Evolutionary conservation across 2,888 invertebrate genomes (phyloP), one percentile per base, ranked within the genome.

Genomic region (Caenorhabditis parvicauda): DNA sequence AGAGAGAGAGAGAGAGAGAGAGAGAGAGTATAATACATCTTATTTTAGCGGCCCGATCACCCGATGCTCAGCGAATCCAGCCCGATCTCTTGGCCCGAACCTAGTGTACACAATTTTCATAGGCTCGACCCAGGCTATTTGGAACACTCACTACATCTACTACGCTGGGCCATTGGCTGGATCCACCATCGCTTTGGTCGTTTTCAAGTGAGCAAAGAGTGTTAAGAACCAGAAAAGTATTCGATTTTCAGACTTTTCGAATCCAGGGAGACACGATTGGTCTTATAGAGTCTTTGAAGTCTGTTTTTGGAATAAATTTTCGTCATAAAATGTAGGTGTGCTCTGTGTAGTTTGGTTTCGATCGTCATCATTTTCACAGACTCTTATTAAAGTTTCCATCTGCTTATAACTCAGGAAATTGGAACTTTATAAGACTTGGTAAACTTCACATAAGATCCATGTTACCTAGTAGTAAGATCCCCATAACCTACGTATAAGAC

Each of bases 21-120:
- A n/a, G n/a, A n/a, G n/a, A n/a, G n/a, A n/a, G n/a, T n/a, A n/a
- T n/a, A n/a, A n/a, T n/a, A 37, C 2, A 12, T 12, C 19, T 37
- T 21, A 32, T 37, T 66, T 22, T 58, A 83, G 83, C 0, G 81
- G 76, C 3, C 46, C 62, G 17, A 67, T 81, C 9, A 81, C 81
- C 3, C 83, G 83, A 6, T 82, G 81, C 1, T 82, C 81, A 17
- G 82, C 83, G 82, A 83, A 83, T 58, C 83, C 83, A 3, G 83
- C 82, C 9, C 70, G 83, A 39, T 82, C 81, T 41, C 77, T 83
- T 32, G 83, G 83, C 0, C 83, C 83, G 17, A 82, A 82, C 22
- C 73, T 83, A 25, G 67, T 67, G 22, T 67, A 62, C 12, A 43
- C 59, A 3, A 68, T 72, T 14, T 70, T 72, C 28, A 19, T 4